Conservation (phyloP, 2,113 vertebrate species). For the Elephas maximus region DNA sequence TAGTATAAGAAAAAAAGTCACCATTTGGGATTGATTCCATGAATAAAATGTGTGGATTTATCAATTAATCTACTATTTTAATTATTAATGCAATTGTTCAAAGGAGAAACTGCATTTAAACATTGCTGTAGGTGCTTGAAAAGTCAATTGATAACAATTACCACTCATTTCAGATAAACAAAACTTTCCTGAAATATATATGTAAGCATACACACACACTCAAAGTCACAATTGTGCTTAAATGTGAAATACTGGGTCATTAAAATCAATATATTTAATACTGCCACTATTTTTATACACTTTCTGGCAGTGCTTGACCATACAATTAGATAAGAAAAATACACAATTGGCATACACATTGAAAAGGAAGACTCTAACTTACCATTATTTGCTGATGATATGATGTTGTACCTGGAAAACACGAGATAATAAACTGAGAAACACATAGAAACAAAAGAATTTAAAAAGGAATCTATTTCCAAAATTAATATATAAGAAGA, state of each 20-base stretch:
- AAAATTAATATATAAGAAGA: conserved; percentile 1
- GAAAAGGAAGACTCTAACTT: neutral
- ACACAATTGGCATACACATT: neutral
- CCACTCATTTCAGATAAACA: neutral
- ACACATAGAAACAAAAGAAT: neutral
- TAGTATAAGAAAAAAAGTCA: neutral
- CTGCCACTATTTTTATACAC: neutral
- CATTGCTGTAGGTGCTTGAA: neutral
- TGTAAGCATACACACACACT: neutral
- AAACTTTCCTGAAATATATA: neutral
- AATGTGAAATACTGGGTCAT: neutral
- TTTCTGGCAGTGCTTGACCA: neutral
- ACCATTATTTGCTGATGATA: neutral
- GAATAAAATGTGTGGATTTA: neutral
- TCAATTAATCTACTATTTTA: neutral
- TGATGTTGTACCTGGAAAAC: neutral
- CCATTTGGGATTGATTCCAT: neutral
- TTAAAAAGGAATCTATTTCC: neutral
- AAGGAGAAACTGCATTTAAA: neutral
- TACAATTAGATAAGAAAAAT: neutral
- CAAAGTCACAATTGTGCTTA: neutral
- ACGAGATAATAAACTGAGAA: neutral
- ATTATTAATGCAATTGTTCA: neutral
- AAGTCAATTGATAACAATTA: neutral
- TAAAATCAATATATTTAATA: neutral